Base-by-base conservation (phyloP, 2,797 vertebrate species). In the Zenarchopterus dispar region DNA sequence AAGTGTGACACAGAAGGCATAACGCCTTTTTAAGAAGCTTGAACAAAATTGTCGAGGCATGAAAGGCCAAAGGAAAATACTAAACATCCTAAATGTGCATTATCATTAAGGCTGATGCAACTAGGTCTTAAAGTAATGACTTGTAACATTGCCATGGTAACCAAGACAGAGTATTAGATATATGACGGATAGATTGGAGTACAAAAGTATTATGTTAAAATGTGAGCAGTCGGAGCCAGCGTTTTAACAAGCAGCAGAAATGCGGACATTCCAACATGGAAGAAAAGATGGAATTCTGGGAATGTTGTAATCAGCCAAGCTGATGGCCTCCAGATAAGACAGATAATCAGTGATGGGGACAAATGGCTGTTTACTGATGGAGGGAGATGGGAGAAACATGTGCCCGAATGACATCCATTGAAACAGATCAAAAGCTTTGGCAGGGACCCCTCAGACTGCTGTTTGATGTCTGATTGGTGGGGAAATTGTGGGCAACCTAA, bases 391-490 rank as follows among this genome's bases (percentile, higher is more conserved):
- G 67, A 77, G 83, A 74, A 82, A 66, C 60, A 62, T 78, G 75
- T 55, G 73, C 67, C 26, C 45, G 61, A 71, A 56, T 75, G 80
- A 85, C 81, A 84, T 72, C 68, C 78, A 70, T 78, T 74, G 58
- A 49, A 68, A 49, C 72, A 86, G 75, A 90, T 91, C 81, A 91
- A 88, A 91, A 72, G 71, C 69, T 48, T 59, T 46, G 74, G 66
- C 67, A 56, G 69, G 70, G 60, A 58, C 72, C 61, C 41, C 54
- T 68, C 52, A 71, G 56, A 72, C 76, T 33, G 63, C 62, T 52
- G 60, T 81, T 82, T 84, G 80, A 89, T 85, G 84, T 91, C 79
- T 92, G 86, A 91, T 87, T 90, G 82, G 82, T 76, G 67, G 48
- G 68, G 44, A 76, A 84, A 82, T 69, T 75, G 51, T 67, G 64